Evolutionary conservation across 2,113 vertebrate genomes (phyloP), one percentile per base, ranked within the genome.

Genomic region (Stomatorhinus ivindoensis): DNA sequence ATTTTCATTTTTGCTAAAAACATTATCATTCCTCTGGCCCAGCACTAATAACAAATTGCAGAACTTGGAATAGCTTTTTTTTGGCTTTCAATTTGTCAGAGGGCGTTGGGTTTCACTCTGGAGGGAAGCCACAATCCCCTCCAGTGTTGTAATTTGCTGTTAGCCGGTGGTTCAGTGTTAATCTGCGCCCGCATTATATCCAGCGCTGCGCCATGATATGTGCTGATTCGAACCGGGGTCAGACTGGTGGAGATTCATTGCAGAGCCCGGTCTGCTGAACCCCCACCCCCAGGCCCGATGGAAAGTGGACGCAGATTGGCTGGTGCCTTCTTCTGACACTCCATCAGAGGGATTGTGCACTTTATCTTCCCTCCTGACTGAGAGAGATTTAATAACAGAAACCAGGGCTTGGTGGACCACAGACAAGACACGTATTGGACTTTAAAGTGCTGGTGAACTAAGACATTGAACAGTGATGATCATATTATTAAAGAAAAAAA

Each of bases 321-420:
- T 69, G 55, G 21, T 21, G 46, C 47, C 83, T 42, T 48, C 87
- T 27, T 61, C 55, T 55, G 58, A 42, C 87, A 69, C 39, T 88
- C 58, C 24, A 88, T 65, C 87, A 88, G n/a, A 55, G 24, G 87
- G 65, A 88, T 47, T 48, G 87, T 69, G 58, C 65, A 61, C 58
- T 88, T 88, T 69, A 88, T 88, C 87, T 44, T 69, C 42, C 42
- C 58, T 69, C 39, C 58, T 88, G 87, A 88, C 55, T 55, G 87
- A 88, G 58, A 48, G 87, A 69, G 65, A 88, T 88, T 46, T 88
- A 88, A 88, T 88, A 88, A 69, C 87, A 65, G 87, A 61, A 46
- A 24, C 35, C 31, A 87, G 53, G 8, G 53, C 24, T 88, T 17
- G 46, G 58, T 58, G 11, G 4, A 24, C 42, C 42, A n/a, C 24